Conservation (phyloP, 2,888 invertebrate species). For the Nudaria mundana region DNA sequence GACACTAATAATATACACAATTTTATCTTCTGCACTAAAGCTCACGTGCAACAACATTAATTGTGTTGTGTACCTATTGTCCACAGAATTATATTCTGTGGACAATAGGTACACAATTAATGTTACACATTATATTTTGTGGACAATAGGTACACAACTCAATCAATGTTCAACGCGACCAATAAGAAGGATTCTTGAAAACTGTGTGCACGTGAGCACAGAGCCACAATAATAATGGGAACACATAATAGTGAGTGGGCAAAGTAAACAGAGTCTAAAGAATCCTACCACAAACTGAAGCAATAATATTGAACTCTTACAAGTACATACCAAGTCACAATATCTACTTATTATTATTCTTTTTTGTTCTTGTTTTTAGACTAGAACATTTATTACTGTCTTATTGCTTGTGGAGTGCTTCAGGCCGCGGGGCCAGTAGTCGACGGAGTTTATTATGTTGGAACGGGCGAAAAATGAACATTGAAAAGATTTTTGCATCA, state of each 20-base stretch:
- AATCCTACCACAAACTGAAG: conserved; percentile 44
- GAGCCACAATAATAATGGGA: conserved; percentile 38
- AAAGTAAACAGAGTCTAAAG: conserved; percentile 43
- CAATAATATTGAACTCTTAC: conserved; percentile 67
- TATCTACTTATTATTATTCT: conserved; percentile 73
- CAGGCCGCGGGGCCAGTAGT: conserved; percentile 64
- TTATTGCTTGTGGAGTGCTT: conserved; percentile 76
- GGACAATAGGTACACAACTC: too few species aligned
- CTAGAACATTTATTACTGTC: conserved; percentile 79
- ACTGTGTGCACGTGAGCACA: conserved; percentile 32
- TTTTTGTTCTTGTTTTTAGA: conserved; percentile 71
- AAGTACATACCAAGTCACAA: conserved; percentile 68
- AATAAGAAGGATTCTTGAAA: conserved; percentile 26
- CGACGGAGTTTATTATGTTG: conserved; percentile 79
- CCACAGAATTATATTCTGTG: too few species aligned
- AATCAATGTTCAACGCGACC: conserved; percentile 9
- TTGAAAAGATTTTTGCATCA: conserved; percentile 60
- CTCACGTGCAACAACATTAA: too few species aligned
- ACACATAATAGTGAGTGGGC: conserved; percentile 45
- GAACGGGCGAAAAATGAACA: conserved; percentile 72
- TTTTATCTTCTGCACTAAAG: too few species aligned
- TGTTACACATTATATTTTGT: too few species aligned
- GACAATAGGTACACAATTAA: too few species aligned
- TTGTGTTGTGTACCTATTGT: too few species aligned
- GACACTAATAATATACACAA: too few species aligned